Percentiles rank a stretch among this genome's conserved stretches.
Conservation (phyloP, 2,888 invertebrate species). For the Drosophila affinis region DNA sequence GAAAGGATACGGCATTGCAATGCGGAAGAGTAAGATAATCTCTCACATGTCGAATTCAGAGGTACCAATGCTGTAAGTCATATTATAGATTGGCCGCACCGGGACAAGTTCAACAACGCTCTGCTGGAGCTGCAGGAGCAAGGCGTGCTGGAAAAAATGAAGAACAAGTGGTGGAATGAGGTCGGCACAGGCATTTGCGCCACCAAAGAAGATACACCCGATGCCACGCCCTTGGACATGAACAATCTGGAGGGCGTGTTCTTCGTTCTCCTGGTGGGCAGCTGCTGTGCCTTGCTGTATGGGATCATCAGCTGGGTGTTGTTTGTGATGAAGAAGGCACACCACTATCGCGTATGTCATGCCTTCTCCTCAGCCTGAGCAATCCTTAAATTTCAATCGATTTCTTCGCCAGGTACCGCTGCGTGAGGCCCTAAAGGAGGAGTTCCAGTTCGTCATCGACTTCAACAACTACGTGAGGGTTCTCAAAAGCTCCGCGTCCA, state of each 20-base stretch:
- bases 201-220: slow-evolving; percentile 76
- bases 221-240: slow-evolving; percentile 85
- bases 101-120: slow-evolving; percentile 90
- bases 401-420: slow-evolving; percentile 86
- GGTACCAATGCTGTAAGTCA: too few species aligned
- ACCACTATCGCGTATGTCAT: slow-evolving; percentile 75
- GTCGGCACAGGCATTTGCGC: slow-evolving; percentile 89
- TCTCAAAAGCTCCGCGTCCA: slow-evolving; percentile 85
- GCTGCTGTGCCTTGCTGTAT: slow-evolving; percentile 76
- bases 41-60: background rate
- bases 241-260: slow-evolving; percentile 88
- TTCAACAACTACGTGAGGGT: slow-evolving; percentile 89
- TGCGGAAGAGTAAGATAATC: slow-evolving; percentile 86
- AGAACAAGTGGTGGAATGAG: slow-evolving; percentile 96
- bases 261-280: slow-evolving; percentile 86
- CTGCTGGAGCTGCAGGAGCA: slow-evolving; percentile 93
- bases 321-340: slow-evolving; percentile 77
- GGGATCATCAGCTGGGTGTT: slow-evolving; percentile 80
- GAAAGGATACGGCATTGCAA: slow-evolving; percentile 90
- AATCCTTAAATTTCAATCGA: background rate
- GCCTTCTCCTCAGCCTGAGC: background rate
- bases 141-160: slow-evolving; percentile 90
- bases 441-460: slow-evolving; percentile 89
- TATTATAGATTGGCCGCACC: slow-evolving; percentile 85
- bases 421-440: slow-evolving; percentile 87